Conservation (phyloP, 2,888 invertebrate species). For the Melipona bicolor region DNA sequence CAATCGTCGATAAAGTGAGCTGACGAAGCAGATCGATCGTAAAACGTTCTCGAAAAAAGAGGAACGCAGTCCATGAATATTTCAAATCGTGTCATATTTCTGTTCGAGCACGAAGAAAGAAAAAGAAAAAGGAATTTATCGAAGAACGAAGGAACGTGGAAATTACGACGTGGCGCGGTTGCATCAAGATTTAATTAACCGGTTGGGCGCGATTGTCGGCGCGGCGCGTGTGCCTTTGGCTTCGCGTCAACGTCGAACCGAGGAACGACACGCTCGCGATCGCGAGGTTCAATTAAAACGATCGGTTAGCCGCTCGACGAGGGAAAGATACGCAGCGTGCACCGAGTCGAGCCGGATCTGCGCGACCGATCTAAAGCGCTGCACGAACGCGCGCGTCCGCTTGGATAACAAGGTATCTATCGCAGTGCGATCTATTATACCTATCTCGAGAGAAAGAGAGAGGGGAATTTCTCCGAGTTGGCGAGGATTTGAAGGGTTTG, state of each 20-base stretch:
- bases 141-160: background rate
- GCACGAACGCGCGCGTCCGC: background rate
- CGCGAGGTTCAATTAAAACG: slow-evolving; percentile 23
- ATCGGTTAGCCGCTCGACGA: background rate
- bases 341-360: background rate
- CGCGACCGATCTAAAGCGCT: background rate
- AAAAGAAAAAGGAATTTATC: no score
- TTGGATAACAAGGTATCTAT: slow-evolving; percentile 17
- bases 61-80: no score
- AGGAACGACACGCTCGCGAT: slow-evolving; percentile 16
- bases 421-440: background rate
- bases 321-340: background rate
- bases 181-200: slow-evolving; percentile 23
- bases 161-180: slow-evolving; percentile 4
- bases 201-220: background rate
- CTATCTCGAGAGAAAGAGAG: no score
- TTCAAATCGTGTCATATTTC: no score
- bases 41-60: no score
- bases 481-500: slow-evolving; percentile 3
- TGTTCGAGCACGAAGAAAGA: no score
- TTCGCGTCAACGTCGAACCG: slow-evolving; percentile 1
- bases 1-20: background rate
- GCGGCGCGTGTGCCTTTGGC: background rate
- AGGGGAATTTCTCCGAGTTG: background rate
- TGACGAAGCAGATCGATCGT: background rate